Evolutionary conservation across 2,113 vertebrate species (phyloP), one percentile per base, ranked within the genome.

Genomic region (Dissostichus mawsoni): DNA sequence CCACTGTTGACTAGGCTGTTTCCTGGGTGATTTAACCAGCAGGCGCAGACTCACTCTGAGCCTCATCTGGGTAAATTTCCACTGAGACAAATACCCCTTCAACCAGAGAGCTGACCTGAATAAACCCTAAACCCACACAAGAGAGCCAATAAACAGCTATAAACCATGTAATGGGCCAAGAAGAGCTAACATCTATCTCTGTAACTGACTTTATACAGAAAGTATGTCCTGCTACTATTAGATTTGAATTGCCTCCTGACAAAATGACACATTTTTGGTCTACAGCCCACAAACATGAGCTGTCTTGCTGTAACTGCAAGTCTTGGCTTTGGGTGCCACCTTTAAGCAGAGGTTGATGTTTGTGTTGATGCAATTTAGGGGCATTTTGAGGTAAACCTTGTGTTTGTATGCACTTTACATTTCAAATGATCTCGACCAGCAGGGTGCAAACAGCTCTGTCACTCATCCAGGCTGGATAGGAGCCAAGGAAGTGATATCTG

Each of bases 61-160:
- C 55, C 56, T 80, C 75, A 36, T 87, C 72, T 75, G 68, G 78
- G 84, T 90, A 85, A 79, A 83, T 86, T 90, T 91, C 87, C 85
- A 91, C 55, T 17, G 25, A 56, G 65, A 16, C 59, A 82, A 76
- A 88, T 75, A 41, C 20, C 79, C 55, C 45, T 74, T 47, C 63
- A 62, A 47, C 51, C 63, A 58, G 67, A 1, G 23, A 50, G 18
- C n/a, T 18, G 73, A 51, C 45, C 69, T 50, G 55, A 50, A 58
- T 75, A 36, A 74, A 48, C 67, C 8, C 5, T 50, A 66, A 85
- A 47, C 36, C 10, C 13, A 17, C 67, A 20, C n/a, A 48, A 68
- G 53, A 75, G n/a, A 48, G 65, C 53, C 12, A 74, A 62, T 25
- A 62, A 74, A 64, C 41, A 62, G 18, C 56, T 58, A 76, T 47